Conservation (phyloP, 2,113 vertebrate genomes). For the Saimiri boliviensis region DNA sequence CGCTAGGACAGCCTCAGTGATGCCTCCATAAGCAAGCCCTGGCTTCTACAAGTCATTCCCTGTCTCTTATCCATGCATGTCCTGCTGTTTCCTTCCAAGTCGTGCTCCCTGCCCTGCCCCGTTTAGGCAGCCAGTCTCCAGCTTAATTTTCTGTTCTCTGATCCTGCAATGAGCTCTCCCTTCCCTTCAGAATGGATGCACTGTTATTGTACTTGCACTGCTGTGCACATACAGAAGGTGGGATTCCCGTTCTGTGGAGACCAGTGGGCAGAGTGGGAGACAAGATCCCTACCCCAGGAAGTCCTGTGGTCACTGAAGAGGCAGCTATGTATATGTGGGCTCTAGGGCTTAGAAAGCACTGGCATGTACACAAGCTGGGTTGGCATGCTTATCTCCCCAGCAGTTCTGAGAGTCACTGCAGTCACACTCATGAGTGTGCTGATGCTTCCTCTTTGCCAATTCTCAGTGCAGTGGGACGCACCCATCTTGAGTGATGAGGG, state of each 20-base stretch:
- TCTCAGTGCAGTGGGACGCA: neutral
- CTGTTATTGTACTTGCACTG: neutral
- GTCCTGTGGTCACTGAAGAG: neutral
- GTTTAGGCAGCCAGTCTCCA: neutral
- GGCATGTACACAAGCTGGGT: accelerated
- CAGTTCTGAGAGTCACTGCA: neutral
- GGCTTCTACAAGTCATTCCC: neutral
- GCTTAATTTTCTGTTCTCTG: neutral
- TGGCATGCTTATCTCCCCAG: neutral
- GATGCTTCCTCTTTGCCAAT: neutral
- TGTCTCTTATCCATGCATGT: accelerated
- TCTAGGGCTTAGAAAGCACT: neutral
- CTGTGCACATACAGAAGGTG: neutral
- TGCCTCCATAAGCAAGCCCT: neutral
- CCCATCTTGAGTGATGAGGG: neutral
- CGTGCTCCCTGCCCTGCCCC: neutral
- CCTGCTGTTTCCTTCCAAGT: neutral
- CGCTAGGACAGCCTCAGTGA: neutral
- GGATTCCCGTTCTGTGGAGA: neutral
- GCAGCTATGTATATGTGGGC: neutral
- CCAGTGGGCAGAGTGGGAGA: neutral
- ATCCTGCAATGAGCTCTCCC: neutral
- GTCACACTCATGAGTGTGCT: neutral
- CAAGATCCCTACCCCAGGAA: neutral
- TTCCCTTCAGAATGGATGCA: neutral